phyloP scores from a whole-genome alignment of 2,888 invertebrate species.

The Thymelicus acteon region DNA sequence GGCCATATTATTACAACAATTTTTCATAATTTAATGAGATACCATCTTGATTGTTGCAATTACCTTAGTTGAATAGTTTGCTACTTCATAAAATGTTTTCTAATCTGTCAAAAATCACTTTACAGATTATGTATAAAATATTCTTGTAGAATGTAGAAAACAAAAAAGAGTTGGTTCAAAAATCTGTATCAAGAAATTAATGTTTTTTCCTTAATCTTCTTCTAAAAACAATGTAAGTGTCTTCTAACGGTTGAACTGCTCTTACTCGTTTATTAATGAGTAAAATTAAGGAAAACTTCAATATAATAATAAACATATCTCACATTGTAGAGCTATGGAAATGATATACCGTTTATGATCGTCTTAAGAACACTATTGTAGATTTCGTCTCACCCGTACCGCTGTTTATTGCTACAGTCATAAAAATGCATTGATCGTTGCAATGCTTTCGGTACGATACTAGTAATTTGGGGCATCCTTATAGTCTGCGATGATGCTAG shows the following conservation, averaged over 20 bases:
- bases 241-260: too few species aligned
- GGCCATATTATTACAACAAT: constrained; percentile 21
- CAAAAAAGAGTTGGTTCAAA: too few species aligned
- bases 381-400: constrained; percentile 60
- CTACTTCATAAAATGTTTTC: constrained; percentile 4
- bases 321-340: constrained; percentile 66
- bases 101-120: too few species aligned
- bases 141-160: too few species aligned
- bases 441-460: constrained; percentile 58
- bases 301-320: neutral
- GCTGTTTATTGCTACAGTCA: constrained; percentile 69
- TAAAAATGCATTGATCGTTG: constrained; percentile 80
- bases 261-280: too few species aligned
- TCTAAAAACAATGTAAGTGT: too few species aligned
- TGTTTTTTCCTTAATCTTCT: too few species aligned
- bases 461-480: constrained; percentile 57
- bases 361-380: constrained; percentile 74
- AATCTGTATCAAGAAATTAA: too few species aligned
- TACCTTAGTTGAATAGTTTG: neutral
- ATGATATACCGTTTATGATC: constrained; percentile 77
- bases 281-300: neutral
- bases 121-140: too few species aligned
- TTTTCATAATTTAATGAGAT: constrained; percentile 20
- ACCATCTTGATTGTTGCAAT: constrained; percentile 15
- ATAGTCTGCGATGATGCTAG: constrained; percentile 47